Conservation (phyloP, 2,888 invertebrate genomes). For the Dolichopus griseipennis region DNA sequence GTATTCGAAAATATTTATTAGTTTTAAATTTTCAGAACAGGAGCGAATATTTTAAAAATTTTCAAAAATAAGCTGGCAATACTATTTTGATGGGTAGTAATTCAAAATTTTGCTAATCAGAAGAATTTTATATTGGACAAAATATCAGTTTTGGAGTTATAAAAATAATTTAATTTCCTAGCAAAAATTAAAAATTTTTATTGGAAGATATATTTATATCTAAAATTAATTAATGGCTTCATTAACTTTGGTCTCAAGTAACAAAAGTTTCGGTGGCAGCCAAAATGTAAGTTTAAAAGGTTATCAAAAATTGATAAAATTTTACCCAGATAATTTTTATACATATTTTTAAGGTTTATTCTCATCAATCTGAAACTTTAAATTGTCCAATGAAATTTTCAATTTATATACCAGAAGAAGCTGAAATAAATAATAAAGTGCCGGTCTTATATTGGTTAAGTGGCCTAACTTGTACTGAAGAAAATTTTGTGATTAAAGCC, state of each 20-base stretch:
- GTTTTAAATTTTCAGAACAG: too few species aligned
- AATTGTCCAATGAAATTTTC: constrained; percentile 91
- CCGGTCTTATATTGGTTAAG: constrained; percentile 89
- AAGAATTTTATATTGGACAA: too few species aligned
- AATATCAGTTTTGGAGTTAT: too few species aligned
- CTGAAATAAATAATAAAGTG: constrained; percentile 43
- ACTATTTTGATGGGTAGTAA: too few species aligned
- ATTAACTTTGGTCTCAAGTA: constrained; percentile 49
- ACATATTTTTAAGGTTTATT: constrained; percentile 28
- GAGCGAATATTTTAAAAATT: too few species aligned
- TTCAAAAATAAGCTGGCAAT: too few species aligned
- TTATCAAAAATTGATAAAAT: too few species aligned
- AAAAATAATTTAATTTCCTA: too few species aligned
- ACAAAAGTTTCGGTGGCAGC: constrained; percentile 70
- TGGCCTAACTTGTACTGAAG: constrained; percentile 87
- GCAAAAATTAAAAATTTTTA: too few species aligned
- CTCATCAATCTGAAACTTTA: constrained; percentile 48
- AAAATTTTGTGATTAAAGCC: constrained; percentile 90
- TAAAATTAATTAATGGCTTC: neutral
- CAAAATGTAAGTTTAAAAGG: constrained; percentile 56
- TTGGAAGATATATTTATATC: too few species aligned
- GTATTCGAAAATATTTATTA: too few species aligned
- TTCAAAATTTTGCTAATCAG: too few species aligned
- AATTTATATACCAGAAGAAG: constrained; percentile 75
- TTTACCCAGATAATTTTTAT: constrained; percentile 29